Conservation (phyloP, 2,797 vertebrate species). For the Acestrorhynchus altus region DNA sequence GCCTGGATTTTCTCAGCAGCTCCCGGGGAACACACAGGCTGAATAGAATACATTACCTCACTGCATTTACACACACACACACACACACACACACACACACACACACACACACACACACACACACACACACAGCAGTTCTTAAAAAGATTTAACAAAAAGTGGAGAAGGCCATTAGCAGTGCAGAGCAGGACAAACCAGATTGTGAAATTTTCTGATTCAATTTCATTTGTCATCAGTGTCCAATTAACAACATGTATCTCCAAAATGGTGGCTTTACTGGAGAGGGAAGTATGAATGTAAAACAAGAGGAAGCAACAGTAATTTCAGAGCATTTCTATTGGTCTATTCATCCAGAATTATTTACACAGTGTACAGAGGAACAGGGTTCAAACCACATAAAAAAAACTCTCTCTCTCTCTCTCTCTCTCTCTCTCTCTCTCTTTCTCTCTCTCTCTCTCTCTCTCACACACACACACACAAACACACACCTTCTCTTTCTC, state of each 20-base stretch:
- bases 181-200: constrained; percentile 27
- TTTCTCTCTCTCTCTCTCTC: constrained; percentile 37
- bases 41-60: constrained; percentile 49
- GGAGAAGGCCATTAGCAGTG: constrained; percentile 22
- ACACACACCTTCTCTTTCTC: too few species aligned
- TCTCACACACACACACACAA: constrained; percentile 40
- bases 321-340: too few species aligned
- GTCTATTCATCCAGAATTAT: too few species aligned
- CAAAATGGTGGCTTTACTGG: too few species aligned
- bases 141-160: constrained; percentile 38
- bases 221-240: constrained; percentile 36
- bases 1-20: constrained; percentile 4
- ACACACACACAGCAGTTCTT: constrained; percentile 24
- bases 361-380: too few species aligned
- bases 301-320: too few species aligned
- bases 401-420: constrained; percentile 32
- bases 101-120: too few species aligned
- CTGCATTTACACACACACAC: constrained; percentile 37
- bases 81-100: not conserved
- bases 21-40: constrained; percentile 15
- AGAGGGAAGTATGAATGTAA: too few species aligned
- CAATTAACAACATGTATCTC: too few species aligned
- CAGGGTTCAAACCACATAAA: too few species aligned
- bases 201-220: constrained; percentile 43
- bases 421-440: constrained; percentile 37